These are phyloP conservation scores for Hirtodrosophila cameraria DNA, from an alignment of 2,888 invertebrate species.

Conservation along the genomic window DNA sequence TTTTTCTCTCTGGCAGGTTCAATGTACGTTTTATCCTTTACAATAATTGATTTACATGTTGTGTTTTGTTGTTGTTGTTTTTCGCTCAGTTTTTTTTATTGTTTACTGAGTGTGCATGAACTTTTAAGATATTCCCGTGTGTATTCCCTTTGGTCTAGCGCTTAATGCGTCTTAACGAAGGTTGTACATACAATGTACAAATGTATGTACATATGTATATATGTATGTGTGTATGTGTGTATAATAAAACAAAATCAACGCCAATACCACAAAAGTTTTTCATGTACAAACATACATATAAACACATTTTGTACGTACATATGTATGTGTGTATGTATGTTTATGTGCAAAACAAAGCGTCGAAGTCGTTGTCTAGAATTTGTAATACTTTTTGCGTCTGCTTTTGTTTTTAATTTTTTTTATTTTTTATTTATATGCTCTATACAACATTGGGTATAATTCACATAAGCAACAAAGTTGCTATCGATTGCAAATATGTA, in stretches of 20 bases:
- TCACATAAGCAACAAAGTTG: neutral
- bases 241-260: constrained; percentile 14
- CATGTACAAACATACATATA: neutral
- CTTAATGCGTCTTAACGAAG: constrained; percentile 69
- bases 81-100: constrained; percentile 17
- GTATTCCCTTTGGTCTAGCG: constrained; percentile 59
- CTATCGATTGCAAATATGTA: neutral
- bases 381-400: constrained; percentile 66
- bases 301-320: too few species aligned
- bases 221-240: constrained; percentile 17
- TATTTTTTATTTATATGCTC: constrained; percentile 4
- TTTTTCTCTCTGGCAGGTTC: constrained; percentile 55
- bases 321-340: constrained; percentile 43
- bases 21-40: constrained; percentile 72
- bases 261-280: constrained; percentile 2
- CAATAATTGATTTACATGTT: constrained; percentile 63
- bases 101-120: constrained; percentile 64
- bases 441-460: constrained; percentile 1
- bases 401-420: constrained; percentile 17
- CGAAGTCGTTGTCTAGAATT: constrained; percentile 66
- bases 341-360: constrained; percentile 57
- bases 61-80: constrained; percentile 17
- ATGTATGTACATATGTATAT: constrained; percentile 5
- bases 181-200: too few species aligned
- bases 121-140: constrained; percentile 70